Percentiles rank a stretch among this genome's conserved stretches.
These are phyloP conservation scores for Engraulis encrasicolus DNA, from an alignment of 2,113 vertebrate genomes.

Conservation along the genomic window DNA sequence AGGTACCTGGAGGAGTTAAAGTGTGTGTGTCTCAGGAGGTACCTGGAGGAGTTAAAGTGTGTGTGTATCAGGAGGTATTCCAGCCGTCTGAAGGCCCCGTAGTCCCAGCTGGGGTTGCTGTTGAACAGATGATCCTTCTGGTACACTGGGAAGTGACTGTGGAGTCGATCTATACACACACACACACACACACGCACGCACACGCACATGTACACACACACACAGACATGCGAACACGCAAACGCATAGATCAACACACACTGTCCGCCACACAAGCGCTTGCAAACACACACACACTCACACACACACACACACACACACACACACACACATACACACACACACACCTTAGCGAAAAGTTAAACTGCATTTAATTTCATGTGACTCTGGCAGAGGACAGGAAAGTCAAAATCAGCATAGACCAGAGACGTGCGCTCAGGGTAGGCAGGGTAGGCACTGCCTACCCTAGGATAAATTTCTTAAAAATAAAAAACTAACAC, in stretches of 20 bases:
- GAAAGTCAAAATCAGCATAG: too few relatives aligned
- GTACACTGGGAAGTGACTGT: conserved; percentile 90
- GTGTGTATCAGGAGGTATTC: conserved; percentile 83
- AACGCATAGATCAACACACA: too few relatives aligned
- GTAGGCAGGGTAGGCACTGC: too few relatives aligned
- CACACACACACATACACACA: background rate
- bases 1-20: background rate
- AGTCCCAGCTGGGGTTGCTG: conserved; percentile 90
- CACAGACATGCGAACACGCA: too few relatives aligned
- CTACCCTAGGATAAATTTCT: too few relatives aligned
- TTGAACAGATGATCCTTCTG: conserved; percentile 91
- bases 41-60: conserved; percentile 84
- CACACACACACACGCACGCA: conserved; percentile 1
- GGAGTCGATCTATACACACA: conserved; percentile 72
- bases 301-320: background rate
- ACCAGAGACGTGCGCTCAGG: too few relatives aligned
- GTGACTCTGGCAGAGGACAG: too few relatives aligned
- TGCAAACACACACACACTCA: too few relatives aligned
- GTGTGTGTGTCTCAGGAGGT: conserved; percentile 13
- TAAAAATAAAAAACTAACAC: too few relatives aligned
- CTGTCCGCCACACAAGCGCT: too few relatives aligned
- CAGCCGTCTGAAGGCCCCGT: conserved; percentile 85
- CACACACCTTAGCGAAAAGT: too few relatives aligned
- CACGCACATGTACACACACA: background rate
- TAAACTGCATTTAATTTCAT: too few relatives aligned